A percentile compares a stretch with the other conserved stretches of the same genome.
Conservation (phyloP, 2,888 invertebrate genomes). For the Sphecodes monilicornis region DNA sequence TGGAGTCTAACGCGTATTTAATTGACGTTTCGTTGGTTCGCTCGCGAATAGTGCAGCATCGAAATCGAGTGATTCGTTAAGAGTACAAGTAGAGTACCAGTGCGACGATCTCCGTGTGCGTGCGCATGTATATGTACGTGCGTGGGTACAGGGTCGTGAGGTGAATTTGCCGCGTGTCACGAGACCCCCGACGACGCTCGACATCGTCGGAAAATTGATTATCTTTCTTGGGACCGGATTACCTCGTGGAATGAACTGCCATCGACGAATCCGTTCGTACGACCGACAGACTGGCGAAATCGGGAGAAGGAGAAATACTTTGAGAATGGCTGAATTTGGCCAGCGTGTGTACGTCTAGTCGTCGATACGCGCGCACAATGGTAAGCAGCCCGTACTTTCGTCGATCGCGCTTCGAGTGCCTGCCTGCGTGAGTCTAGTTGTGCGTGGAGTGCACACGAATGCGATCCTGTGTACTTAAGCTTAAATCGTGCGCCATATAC, state of each 20-base stretch:
- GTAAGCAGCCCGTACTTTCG: slow-evolving; percentile 57
- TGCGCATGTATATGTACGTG: slow-evolving; percentile 47
- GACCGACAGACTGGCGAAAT: slow-evolving; percentile 8
- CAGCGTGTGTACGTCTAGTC: slow-evolving; percentile 43
- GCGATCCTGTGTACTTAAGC: slow-evolving; percentile 4
- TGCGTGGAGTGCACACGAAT: too few species aligned
- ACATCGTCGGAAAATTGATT: slow-evolving; percentile 42
- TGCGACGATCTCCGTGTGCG: slow-evolving; percentile 35
- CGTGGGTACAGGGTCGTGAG: slow-evolving; percentile 73
- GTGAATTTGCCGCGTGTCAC: slow-evolving; percentile 60
- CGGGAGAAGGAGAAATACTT: neutral
- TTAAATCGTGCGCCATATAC: slow-evolving; percentile 23
- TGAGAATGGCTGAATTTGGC: slow-evolving; percentile 26
- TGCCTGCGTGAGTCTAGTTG: slow-evolving; percentile 13
- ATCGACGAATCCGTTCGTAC: slow-evolving; percentile 28
- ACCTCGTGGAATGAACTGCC: slow-evolving; percentile 38
- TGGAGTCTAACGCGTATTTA: slow-evolving; percentile 30
- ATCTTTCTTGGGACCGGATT: slow-evolving; percentile 44
- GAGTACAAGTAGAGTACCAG: neutral
- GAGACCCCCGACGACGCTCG: slow-evolving; percentile 19
- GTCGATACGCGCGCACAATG: slow-evolving; percentile 55
- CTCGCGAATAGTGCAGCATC: slow-evolving; percentile 13
- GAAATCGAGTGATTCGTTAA: slow-evolving; percentile 41
- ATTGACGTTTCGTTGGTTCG: neutral
- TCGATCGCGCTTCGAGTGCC: slow-evolving; percentile 13